Conservation (phyloP, 2,888 invertebrate species). For the Hanleya hanleyi region DNA sequence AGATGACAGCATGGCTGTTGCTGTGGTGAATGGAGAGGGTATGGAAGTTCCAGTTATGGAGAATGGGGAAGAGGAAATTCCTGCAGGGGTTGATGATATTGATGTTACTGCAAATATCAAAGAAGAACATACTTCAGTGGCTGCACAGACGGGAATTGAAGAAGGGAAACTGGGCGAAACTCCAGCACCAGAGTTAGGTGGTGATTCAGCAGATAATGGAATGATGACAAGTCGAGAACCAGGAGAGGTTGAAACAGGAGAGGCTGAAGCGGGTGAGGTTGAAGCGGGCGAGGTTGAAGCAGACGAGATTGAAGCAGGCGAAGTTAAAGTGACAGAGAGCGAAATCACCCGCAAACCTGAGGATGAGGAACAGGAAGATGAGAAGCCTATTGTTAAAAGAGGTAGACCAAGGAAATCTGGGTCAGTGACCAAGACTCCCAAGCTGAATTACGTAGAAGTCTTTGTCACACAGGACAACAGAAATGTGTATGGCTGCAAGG, state of each 20-base stretch:
- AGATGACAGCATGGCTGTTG: background rate
- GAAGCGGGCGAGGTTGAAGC: background rate
- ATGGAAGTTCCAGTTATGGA: background rate
- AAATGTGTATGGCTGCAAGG: constrained; percentile 49
- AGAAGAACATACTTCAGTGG: no score
- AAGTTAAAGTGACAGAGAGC: background rate
- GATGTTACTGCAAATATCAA: no score
- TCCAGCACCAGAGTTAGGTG: no score
- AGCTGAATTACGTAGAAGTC: background rate
- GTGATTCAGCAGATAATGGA: no score
- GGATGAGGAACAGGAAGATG: background rate
- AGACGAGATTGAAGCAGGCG: background rate
- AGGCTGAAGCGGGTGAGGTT: background rate
- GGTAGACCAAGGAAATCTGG: background rate
- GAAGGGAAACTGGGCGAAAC: no score
- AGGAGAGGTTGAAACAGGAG: background rate
- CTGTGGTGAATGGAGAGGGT: background rate
- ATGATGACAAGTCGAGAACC: background rate
- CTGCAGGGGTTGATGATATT: no score
- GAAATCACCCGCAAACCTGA: background rate
- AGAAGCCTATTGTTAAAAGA: background rate
- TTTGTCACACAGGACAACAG: constrained; percentile 12
- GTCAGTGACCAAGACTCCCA: background rate
- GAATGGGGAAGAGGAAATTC: background rate
- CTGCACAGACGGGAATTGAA: no score